Conservation (phyloP, 2,888 invertebrate genomes). For the Acleris literana region DNA sequence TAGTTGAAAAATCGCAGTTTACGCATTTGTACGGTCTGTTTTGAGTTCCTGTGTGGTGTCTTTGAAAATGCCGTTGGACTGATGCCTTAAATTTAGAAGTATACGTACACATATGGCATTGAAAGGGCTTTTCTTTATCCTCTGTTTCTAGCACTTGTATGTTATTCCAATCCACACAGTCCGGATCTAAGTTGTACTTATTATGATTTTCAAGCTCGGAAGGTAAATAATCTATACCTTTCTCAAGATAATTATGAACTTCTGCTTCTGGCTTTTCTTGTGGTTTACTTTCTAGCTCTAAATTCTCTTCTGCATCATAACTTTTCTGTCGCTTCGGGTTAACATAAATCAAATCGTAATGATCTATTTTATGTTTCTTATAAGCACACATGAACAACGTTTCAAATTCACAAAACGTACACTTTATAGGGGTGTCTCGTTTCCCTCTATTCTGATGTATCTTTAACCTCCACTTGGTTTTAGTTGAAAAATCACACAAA, state of each 20-base stretch:
- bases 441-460: slow-evolving; percentile 59
- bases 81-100: slow-evolving; percentile 65
- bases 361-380: slow-evolving; percentile 57
- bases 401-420: slow-evolving; percentile 56
- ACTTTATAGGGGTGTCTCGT: slow-evolving; percentile 50
- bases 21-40: slow-evolving; percentile 63
- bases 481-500: slow-evolving; percentile 62
- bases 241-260: slow-evolving; percentile 17
- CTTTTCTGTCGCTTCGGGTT: slow-evolving; percentile 13
- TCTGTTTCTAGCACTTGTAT: slow-evolving; percentile 60
- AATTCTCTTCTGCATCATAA: neutral
- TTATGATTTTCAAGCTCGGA: slow-evolving; percentile 38
- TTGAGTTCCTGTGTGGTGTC: slow-evolving; percentile 60
- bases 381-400: slow-evolving; percentile 60
- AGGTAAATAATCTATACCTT: slow-evolving; percentile 10
- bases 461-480: slow-evolving; percentile 60
- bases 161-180: slow-evolving; percentile 57
- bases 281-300: slow-evolving; percentile 7
- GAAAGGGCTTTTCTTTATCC: slow-evolving; percentile 56
- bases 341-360: slow-evolving; percentile 43
- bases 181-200: slow-evolving; percentile 55
- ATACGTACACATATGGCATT: slow-evolving; percentile 61
- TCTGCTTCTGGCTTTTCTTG: slow-evolving; percentile 12
- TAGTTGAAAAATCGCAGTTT: slow-evolving; percentile 67
- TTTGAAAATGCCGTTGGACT: slow-evolving; percentile 66